phyloP scores from a whole-genome alignment of 2,888 invertebrate species.

The Lobophora halterata region DNA sequence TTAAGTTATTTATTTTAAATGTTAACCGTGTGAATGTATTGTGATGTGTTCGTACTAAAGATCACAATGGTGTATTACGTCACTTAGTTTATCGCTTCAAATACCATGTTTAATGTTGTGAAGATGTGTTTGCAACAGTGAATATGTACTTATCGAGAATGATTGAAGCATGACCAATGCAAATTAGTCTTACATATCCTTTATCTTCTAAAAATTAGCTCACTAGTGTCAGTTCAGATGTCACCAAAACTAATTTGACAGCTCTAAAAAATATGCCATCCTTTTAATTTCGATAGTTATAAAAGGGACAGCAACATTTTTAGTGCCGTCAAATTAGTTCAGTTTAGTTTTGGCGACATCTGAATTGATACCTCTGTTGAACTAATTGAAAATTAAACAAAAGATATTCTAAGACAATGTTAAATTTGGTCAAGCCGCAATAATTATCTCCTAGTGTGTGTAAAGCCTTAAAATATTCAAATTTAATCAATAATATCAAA shows the following conservation, averaged over 20 bases:
- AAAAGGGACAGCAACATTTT: too few species aligned
- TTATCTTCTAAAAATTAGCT: too few species aligned
- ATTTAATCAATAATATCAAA: slow-evolving; percentile 7
- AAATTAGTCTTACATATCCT: slow-evolving; percentile 7
- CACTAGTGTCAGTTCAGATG: too few species aligned
- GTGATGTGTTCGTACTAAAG: slow-evolving; percentile 30
- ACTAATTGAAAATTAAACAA: neutral
- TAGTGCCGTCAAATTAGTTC: too few species aligned
- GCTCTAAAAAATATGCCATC: too few species aligned
- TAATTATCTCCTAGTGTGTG: too few species aligned
- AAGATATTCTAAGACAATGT: slow-evolving; percentile 5
- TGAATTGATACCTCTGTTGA: too few species aligned
- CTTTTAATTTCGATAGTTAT: too few species aligned
- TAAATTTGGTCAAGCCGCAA: slow-evolving; percentile 4
- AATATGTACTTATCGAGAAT: slow-evolving; percentile 40
- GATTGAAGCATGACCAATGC: slow-evolving; percentile 9
- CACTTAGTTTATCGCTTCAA: slow-evolving; percentile 24
- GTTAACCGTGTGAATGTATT: slow-evolving; percentile 38
- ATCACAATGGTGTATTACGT: slow-evolving; percentile 33
- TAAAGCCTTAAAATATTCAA: too few species aligned
- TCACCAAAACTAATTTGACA: too few species aligned
- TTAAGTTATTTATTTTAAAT: slow-evolving; percentile 73
- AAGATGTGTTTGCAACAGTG: slow-evolving; percentile 72
- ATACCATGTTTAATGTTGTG: slow-evolving; percentile 63
- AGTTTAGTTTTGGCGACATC: too few species aligned